Conservation (phyloP, 2,888 invertebrate species). For the Apeira syringaria region DNA sequence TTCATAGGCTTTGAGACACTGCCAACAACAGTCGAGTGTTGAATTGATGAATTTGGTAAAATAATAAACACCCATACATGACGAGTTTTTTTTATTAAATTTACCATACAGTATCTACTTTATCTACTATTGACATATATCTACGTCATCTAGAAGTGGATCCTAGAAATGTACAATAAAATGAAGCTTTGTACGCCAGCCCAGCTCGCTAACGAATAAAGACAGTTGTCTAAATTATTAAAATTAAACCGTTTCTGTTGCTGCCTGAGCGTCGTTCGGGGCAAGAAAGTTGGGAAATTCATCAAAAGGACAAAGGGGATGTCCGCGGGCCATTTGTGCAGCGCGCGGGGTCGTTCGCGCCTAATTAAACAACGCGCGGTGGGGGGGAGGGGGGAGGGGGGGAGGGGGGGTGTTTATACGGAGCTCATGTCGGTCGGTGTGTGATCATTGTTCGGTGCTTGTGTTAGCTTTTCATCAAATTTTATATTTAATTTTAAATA, state of each 20-base stretch:
- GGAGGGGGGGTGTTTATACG: slow-evolving; percentile 45
- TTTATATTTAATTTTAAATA: too few species aligned
- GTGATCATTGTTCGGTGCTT: not conserved
- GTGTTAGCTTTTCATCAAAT: too few species aligned
- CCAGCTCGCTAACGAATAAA: slow-evolving; percentile 32
- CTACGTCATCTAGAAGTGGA: too few species aligned
- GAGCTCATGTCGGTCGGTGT: slow-evolving; percentile 25
- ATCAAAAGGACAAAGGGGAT: slow-evolving; percentile 74
- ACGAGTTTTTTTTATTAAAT: too few species aligned
- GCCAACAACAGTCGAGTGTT: too few species aligned
- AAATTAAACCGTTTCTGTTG: slow-evolving; percentile 66
- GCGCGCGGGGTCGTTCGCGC: slow-evolving; percentile 76
- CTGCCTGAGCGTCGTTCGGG: slow-evolving; percentile 66
- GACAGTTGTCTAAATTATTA: slow-evolving; percentile 64
- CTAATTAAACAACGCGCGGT: slow-evolving; percentile 73
- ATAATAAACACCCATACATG: too few species aligned
- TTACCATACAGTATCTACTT: too few species aligned
- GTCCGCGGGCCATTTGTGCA: slow-evolving; percentile 72
- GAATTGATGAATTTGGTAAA: too few species aligned
- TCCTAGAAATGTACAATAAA: too few species aligned
- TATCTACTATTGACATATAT: too few species aligned
- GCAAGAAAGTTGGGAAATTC: slow-evolving; percentile 75
- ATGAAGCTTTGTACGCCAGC: slow-evolving; percentile 7
- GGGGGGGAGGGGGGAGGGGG: slow-evolving; percentile 55
- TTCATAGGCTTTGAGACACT: too few species aligned